These are phyloP conservation scores for Brienomyrus longianalis DNA, from an alignment of 2,113 vertebrate species.

Conservation along the genomic window DNA sequence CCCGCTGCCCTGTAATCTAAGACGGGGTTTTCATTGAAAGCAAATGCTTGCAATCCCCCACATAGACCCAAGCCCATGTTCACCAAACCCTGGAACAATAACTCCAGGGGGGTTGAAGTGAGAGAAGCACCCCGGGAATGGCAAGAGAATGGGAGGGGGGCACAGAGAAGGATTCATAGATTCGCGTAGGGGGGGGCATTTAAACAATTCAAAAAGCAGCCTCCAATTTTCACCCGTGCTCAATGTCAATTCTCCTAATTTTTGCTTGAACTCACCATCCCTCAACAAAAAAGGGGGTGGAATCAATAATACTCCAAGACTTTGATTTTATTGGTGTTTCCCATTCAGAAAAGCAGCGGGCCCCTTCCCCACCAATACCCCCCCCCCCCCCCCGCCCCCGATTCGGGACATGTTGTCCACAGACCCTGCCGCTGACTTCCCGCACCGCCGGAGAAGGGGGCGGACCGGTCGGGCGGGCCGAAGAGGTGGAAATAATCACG, in stretches of 20 bases:
- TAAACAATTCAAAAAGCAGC: neutral
- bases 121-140: conserved; percentile 49
- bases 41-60: conserved; percentile 98
- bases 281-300: conserved; percentile 43
- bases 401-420: neutral
- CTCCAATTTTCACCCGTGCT: conserved; percentile 17
- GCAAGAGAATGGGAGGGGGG: conserved; percentile 13
- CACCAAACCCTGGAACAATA: conserved; percentile 98
- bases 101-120: conserved; percentile 75
- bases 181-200: conserved; percentile 1
- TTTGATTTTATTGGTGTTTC: conserved; percentile 78
- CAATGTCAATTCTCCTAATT: conserved; percentile 57
- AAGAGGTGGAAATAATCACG: conserved; percentile 91
- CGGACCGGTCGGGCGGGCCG: conserved; percentile 57
- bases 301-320: conserved; percentile 43
- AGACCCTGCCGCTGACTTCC: neutral
- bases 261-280: conserved; percentile 63
- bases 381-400: no score
- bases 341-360: conserved; percentile 53
- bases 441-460: conserved; percentile 59
- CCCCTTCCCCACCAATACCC: conserved; percentile 43
- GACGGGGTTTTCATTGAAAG: conserved; percentile 99
- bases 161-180: conserved; percentile 27
- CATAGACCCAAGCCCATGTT: conserved; percentile 93
- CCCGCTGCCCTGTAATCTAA: conserved; percentile 94